Conservation (phyloP, 2,888 invertebrate genomes). For the Dastarcus helophoroides region DNA sequence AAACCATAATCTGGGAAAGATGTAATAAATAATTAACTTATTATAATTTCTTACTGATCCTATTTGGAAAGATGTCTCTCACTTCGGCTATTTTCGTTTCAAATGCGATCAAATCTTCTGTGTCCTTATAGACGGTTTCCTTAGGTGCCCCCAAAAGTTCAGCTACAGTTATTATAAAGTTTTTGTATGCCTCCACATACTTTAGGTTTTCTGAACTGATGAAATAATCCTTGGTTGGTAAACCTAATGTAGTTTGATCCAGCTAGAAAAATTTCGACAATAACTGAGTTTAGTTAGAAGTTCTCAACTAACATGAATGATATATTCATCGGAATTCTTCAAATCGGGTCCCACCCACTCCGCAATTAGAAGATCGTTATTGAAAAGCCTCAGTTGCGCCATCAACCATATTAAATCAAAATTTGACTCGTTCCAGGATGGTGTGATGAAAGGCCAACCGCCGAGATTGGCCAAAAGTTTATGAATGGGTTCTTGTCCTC, state of each 20-base stretch:
- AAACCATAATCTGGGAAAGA: constrained; percentile 55
- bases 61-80: constrained; percentile 11
- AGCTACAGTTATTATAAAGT: constrained; percentile 63
- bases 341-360: constrained; percentile 90
- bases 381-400: constrained; percentile 64
- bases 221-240: constrained; percentile 68
- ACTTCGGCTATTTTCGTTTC: constrained; percentile 62
- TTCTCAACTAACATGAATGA: constrained; percentile 51
- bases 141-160: constrained; percentile 58
- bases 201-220: constrained; percentile 50
- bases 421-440: constrained; percentile 48
- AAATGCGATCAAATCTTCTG: constrained; percentile 64
- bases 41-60: neutral
- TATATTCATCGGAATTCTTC: constrained; percentile 81
- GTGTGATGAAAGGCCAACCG: constrained; percentile 75
- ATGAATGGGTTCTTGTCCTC: constrained; percentile 60
- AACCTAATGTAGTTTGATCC: constrained; percentile 75
- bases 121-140: constrained; percentile 50
- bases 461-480: constrained; percentile 61
- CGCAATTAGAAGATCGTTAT: constrained; percentile 76
- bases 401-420: constrained; percentile 67
- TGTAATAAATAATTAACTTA: too few species aligned
- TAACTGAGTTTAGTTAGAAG: too few species aligned
- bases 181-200: constrained; percentile 68
- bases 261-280: constrained; percentile 43